Percentiles rank a stretch among this genome's conserved stretches.
phyloP scores from a whole-genome alignment of 1,140 invertebrate species.

The Leptinotarsa undecemlineata region DNA sequence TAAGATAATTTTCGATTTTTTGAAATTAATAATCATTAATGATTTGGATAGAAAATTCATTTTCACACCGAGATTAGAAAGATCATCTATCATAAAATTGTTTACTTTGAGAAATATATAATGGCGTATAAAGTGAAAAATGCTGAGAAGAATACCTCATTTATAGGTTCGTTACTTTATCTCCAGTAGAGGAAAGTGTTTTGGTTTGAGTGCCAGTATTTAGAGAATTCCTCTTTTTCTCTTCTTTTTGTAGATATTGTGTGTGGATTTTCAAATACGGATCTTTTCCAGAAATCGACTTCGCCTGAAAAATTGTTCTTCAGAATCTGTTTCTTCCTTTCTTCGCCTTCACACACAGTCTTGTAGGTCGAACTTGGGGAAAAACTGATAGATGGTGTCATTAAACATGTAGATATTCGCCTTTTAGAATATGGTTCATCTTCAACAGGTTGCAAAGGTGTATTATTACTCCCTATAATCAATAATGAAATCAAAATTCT shows the following conservation, averaged over 20 bases:
- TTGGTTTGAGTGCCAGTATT: too few relatives aligned
- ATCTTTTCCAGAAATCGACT: not conserved
- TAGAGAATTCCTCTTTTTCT: not conserved
- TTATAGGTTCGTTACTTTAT: too few relatives aligned
- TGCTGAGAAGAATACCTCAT: too few relatives aligned
- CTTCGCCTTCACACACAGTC: not conserved
- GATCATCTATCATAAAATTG: too few relatives aligned
- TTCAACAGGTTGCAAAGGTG: not conserved
- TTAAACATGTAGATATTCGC: not conserved
- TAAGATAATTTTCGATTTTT: too few relatives aligned
- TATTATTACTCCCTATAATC: not conserved
- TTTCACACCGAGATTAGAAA: too few relatives aligned
- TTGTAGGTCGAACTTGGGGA: not conserved
- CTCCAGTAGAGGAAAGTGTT: too few relatives aligned
- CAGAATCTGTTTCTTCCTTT: not conserved
- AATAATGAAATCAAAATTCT: not conserved
- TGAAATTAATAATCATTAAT: too few relatives aligned
- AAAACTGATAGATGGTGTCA: not conserved
- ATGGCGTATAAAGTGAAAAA: too few relatives aligned
- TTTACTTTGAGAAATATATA: too few relatives aligned
- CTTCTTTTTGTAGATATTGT: not conserved
- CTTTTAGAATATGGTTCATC: not conserved
- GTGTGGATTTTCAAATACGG: not conserved
- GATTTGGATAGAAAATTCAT: too few relatives aligned
- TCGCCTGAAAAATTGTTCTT: not conserved